Evolutionary conservation across 2,797 vertebrate genomes (phyloP), one percentile per base, ranked within the genome.

Genomic region (Adelosebastes latens): DNA sequence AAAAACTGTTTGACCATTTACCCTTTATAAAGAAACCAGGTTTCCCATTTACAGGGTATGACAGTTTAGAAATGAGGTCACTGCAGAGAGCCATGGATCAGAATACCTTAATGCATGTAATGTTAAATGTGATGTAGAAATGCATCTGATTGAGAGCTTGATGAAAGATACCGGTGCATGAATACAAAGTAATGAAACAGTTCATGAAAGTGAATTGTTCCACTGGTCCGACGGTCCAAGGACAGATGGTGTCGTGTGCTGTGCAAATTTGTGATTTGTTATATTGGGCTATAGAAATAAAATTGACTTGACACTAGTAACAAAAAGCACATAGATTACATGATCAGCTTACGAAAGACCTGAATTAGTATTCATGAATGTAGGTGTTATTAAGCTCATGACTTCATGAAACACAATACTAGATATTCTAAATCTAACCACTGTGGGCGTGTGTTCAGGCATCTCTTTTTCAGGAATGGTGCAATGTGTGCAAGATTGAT

Each of bases 341-440:
- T 32, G 22, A 75, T 72, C 66, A 49, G 2, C 75, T 81, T 76
- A 66, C 69, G 31, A 83, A 84, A 83, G 22, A 56, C 56, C 18
- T 58, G 34, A 60, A 83, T 86, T 72, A 84, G 61, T 77, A 84
- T 85, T 81, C 62, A 81, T 46, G 27, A 39, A 72, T 79, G 75
- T 84, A 75, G 70, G 72, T 87, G 83, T 87, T 85, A 62, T 78
- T 67, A 83, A 72, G 42, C 68, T 80, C 58, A 53, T 79, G 82
- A 80, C 75, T 78, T 82, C 29, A 74, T 83, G 74, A 72, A 77
- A 79, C 20, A 75, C 31, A 60, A 77, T 61, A 31, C 24, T 18
- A 75, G 36, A 72, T 64, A 55, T 77, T 89, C 77, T 75, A 70
- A 85, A 87, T 85, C 32, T 22, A 80, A 79, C 24, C 39, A 55